These are phyloP conservation scores for Typhlichthys eigenmanni DNA, from an alignment of 2,797 vertebrate genomes.

Conservation along the genomic window DNA sequence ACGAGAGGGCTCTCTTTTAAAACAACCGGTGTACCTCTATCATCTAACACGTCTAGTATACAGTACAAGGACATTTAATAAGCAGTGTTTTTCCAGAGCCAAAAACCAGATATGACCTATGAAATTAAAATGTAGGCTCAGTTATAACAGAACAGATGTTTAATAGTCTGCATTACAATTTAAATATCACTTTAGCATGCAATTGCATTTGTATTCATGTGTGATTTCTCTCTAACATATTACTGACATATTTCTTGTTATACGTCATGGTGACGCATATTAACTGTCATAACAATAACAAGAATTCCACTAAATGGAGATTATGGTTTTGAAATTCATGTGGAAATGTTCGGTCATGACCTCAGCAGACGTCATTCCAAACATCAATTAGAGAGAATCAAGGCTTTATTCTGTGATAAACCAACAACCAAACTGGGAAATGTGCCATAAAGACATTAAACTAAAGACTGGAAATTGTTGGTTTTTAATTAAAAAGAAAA, in stretches of 20 bases:
- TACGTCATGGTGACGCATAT: background rate
- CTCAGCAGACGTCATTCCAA: background rate
- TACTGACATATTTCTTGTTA: background rate
- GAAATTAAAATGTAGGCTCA: too few species aligned
- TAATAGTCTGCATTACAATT: too few species aligned
- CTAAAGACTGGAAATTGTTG: too few species aligned
- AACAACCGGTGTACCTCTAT: too few species aligned
- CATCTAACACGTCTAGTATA: too few species aligned
- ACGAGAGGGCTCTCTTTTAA: too few species aligned
- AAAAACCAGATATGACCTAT: too few species aligned
- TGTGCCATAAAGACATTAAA: background rate
- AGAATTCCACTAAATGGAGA: background rate
- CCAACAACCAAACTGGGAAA: background rate
- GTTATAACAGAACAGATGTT: too few species aligned
- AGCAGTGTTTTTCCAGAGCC: too few species aligned
- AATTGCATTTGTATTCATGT: slow-evolving; percentile 5
- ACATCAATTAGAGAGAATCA: background rate
- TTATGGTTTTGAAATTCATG: background rate
- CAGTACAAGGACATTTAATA: too few species aligned
- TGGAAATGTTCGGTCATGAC: background rate
- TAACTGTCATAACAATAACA: background rate
- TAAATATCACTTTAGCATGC: background rate
- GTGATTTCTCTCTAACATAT: background rate
- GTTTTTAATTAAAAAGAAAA: too few species aligned
- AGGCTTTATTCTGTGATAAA: background rate